These are phyloP conservation scores for Rhinophrynus dorsalis DNA, from an alignment of 2,797 vertebrate species.

Conservation along the genomic window DNA sequence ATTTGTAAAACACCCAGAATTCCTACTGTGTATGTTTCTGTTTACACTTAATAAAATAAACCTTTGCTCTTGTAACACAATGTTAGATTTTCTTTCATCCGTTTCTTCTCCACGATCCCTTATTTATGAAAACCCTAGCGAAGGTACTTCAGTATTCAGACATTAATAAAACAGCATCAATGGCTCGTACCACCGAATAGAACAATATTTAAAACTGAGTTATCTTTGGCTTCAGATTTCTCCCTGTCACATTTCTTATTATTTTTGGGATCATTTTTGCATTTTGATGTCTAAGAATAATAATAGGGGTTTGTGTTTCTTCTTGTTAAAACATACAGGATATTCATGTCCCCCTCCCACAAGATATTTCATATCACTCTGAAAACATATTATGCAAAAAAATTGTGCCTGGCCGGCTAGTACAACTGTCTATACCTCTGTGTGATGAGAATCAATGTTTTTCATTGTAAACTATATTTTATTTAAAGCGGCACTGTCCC, in stretches of 20 bases:
- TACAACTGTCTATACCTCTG: no score
- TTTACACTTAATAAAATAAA: constrained; percentile 63
- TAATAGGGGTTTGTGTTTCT: neutral
- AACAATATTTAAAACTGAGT: constrained; percentile 26
- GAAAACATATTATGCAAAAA: no score
- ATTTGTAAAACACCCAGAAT: constrained; percentile 53
- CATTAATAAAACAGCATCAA: constrained; percentile 33
- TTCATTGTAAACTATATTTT: no score
- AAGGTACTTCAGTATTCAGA: neutral
- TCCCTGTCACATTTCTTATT: constrained; percentile 3
- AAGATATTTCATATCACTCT: no score
- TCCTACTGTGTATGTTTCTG: constrained; percentile 51
- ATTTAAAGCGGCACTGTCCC: no score
- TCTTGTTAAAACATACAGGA: neutral
- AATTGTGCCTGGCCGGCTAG: no score
- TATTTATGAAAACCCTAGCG: constrained; percentile 10
- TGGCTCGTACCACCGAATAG: neutral
- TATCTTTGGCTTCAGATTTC: constrained; percentile 19
- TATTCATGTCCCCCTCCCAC: neutral
- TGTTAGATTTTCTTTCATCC: constrained; percentile 28
- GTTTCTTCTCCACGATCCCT: constrained; percentile 27
- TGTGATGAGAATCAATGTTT: no score
- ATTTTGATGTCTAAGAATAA: constrained; percentile 3
- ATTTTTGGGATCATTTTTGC: neutral
- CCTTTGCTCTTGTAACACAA: constrained; percentile 52